Evolutionary conservation across 2,797 vertebrate genomes (phyloP).

Genomic region (Cossypha dichroa): DNA sequence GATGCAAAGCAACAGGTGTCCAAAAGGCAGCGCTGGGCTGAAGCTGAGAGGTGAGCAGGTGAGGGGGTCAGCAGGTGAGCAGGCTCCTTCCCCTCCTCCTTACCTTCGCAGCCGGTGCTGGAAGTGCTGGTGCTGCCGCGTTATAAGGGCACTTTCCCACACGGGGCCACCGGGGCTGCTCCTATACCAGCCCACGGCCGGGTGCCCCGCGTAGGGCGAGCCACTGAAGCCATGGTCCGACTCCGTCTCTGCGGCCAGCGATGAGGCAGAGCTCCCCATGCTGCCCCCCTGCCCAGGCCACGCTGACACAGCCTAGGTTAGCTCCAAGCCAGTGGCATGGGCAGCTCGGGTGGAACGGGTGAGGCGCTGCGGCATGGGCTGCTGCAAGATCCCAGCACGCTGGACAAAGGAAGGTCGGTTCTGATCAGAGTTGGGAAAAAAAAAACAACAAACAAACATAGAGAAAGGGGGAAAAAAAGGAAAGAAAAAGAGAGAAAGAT

Average conservation of each 20-base stretch:
- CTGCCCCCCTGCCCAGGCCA: constrained; percentile 70
- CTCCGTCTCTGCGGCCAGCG: constrained; percentile 92
- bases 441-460: neutral
- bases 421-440: constrained; percentile 42
- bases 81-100: constrained; percentile 69
- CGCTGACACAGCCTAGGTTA: constrained; percentile 71
- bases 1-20: neutral
- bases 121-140: constrained; percentile 85
- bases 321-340: constrained; percentile 58
- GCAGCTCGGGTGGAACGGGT: constrained; percentile 45
- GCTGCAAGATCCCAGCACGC: constrained; percentile 51
- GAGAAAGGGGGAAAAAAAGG: neutral
- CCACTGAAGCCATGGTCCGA: constrained; percentile 92
- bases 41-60: constrained; percentile 19
- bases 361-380: constrained; percentile 61
- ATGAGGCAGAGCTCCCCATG: constrained; percentile 98
- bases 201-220: constrained; percentile 83
- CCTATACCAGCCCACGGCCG: constrained; percentile 90
- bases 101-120: constrained; percentile 92
- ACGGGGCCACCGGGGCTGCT: constrained; percentile 88
- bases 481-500: constrained; percentile 68
- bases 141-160: constrained; percentile 91
- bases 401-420: constrained; percentile 60
- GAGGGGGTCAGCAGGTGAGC: neutral
- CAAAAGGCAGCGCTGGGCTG: fast-evolving